phyloP scores from a whole-genome alignment of 2,888 invertebrate genomes.

The Caenorhabditis becei region DNA sequence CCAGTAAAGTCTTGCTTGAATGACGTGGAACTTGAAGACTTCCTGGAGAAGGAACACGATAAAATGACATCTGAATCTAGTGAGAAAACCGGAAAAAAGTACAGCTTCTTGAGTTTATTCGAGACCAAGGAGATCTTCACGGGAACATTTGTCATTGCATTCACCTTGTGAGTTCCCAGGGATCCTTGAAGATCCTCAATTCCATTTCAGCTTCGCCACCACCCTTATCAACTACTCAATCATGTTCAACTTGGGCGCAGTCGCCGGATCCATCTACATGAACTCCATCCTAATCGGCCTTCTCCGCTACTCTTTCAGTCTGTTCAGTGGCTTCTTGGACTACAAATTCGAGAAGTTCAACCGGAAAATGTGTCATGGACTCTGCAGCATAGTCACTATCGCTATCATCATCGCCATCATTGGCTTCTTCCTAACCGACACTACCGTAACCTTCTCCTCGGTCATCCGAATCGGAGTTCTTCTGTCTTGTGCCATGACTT shows the following conservation, averaged over 20 bases:
- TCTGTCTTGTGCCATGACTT: slow-evolving; percentile 60
- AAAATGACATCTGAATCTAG: slow-evolving; percentile 18
- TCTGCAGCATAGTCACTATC: slow-evolving; percentile 48
- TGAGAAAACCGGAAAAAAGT: slow-evolving; percentile 39
- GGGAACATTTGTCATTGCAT: slow-evolving; percentile 59
- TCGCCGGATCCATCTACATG: slow-evolving; percentile 61
- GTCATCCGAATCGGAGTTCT: slow-evolving; percentile 48
- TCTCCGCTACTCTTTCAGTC: slow-evolving; percentile 57
- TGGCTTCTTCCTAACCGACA: slow-evolving; percentile 27
- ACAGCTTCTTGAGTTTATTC: slow-evolving; percentile 50
- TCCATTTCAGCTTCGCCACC: slow-evolving; percentile 52
- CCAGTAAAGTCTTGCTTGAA: background rate
- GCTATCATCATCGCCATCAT: slow-evolving; percentile 36
- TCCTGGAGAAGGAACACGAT: slow-evolving; percentile 49
- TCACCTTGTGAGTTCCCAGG: slow-evolving; percentile 44
- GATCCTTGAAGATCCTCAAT: no score
- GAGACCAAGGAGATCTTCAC: slow-evolving; percentile 44
- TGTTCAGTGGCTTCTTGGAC: slow-evolving; percentile 53
- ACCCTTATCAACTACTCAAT: slow-evolving; percentile 57
- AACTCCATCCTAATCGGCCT: slow-evolving; percentile 62
- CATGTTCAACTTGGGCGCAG: slow-evolving; percentile 62
- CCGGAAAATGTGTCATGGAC: slow-evolving; percentile 49
- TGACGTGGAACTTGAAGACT: slow-evolving; percentile 18
- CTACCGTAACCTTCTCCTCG: slow-evolving; percentile 8
- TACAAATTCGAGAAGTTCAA: slow-evolving; percentile 55